phyloP scores from a whole-genome alignment of 2,113 vertebrate genomes.

The Triplophysa rosa region DNA sequence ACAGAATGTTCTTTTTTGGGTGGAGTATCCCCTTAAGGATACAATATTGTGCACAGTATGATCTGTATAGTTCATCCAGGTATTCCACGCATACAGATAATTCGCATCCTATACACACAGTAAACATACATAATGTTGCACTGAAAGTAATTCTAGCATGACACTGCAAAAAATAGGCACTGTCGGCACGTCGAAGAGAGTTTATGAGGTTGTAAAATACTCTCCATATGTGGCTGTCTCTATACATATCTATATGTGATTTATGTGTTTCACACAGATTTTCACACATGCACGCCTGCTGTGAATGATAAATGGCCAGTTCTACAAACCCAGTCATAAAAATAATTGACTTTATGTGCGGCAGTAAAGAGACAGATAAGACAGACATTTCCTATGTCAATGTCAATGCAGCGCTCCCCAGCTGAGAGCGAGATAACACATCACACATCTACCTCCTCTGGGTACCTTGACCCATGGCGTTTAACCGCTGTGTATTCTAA shows the following conservation, averaged over 20 bases:
- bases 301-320: not conserved
- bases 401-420: conserved; percentile 12
- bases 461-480: not conserved
- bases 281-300: not conserved
- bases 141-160: no score
- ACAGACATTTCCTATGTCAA: not conserved
- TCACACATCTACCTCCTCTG: not conserved
- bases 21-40: no score
- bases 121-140: no score
- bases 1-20: no score
- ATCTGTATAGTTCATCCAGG: no score
- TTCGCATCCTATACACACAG: no score
- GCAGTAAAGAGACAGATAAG: conserved; percentile 17
- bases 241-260: not conserved
- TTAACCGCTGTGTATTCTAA: not conserved
- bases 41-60: no score
- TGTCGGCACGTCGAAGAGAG: no score
- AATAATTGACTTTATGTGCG: not conserved
- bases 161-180: no score
- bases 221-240: no score
- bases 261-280: not conserved
- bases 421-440: conserved; percentile 21
- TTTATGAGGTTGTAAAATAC: no score
- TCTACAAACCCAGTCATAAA: conserved; percentile 21
- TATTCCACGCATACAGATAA: no score